Evolutionary conservation across 2,888 invertebrate species (phyloP), one percentile per base, ranked within the genome.

Genomic region (Argynnis bischoffii): DNA sequence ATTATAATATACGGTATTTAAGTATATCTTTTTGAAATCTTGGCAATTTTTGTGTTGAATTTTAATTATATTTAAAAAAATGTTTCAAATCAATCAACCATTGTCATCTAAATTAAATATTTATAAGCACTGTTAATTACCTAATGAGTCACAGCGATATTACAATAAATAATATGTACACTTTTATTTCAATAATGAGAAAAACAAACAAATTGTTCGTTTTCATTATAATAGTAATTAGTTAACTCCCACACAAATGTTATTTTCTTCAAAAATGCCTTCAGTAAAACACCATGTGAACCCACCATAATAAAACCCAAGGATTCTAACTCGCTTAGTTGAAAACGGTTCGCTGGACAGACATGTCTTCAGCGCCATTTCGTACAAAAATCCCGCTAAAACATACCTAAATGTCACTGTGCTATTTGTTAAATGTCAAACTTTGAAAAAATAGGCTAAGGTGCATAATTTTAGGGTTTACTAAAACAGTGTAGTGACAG

Each of bases 241-340:
- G 35, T 41, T 11, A 41, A 1, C 35, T 11, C 35, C 35, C 8
- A 41, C 35, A 41, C 35, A 41, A 8, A 11, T 41, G 11, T 11
- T 11, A 26, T 41, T 41, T 11, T 8, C 11, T 11, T 41, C 11
- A 8, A 41, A 11, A 41, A 41, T 41, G n/a, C 11, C 26, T 31
- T 48, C 16, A 11, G 13, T 53, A 57, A 8, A 47, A 11, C 71
- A 66, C 46, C 78, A 82, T 85, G 79, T 84, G 74, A 80, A 65
- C 81, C 71, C 0, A 59, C 21, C 56, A n/a, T 68, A 60, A 74
- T 50, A 35, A 41, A 50, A 53, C 60, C 74, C 78, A 72, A 70
- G 73, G 78, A 75, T 76, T 70, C 70, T 69, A 67, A 61, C 64
- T 51, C 56, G 50, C 65, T 68, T 70, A 70, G 70, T 70, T 66